Percentiles rank a stretch among this genome's conserved stretches.
phyloP scores from a whole-genome alignment of 2,888 invertebrate species.

The Drosophila eohydei region DNA sequence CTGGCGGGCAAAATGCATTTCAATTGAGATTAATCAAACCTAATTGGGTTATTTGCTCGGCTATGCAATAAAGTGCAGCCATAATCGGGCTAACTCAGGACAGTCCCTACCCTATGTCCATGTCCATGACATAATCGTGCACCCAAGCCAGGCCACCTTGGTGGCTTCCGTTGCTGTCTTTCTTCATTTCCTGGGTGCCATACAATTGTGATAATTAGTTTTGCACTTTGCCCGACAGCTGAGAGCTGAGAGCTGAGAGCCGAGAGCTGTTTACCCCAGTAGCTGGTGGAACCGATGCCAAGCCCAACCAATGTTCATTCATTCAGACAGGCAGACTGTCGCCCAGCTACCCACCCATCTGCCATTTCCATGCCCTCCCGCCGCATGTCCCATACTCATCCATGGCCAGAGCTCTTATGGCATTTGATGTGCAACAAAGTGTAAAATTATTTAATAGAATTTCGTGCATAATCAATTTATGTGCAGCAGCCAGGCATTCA shows the following conservation, averaged over 20 bases:
- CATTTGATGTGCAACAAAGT: conserved; percentile 81
- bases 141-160: conserved; percentile 64
- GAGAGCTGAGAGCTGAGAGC: conserved; percentile 25
- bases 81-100: conserved; percentile 58
- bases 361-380: not conserved
- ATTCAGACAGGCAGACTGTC: conserved; percentile 57
- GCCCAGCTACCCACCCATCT: conserved; percentile 27
- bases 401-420: conserved; percentile 64
- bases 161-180: conserved; percentile 78
- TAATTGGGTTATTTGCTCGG: conserved; percentile 79
- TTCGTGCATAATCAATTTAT: conserved; percentile 81
- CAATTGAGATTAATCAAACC: conserved; percentile 77
- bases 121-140: conserved; percentile 15
- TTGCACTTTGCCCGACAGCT: conserved; percentile 69
- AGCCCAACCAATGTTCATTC: conserved; percentile 68
- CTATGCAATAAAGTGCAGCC: conserved; percentile 75
- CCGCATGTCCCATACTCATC: conserved; percentile 10
- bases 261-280: conserved; percentile 27
- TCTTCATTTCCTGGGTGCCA: conserved; percentile 79
- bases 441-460: conserved; percentile 81
- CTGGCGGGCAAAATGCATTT: conserved; percentile 67
- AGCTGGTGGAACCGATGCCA: conserved; percentile 20
- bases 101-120: conserved; percentile 7
- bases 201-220: conserved; percentile 80
- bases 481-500: conserved; percentile 73